A percentile compares a stretch with the other conserved stretches of the same genome.
phyloP scores from a whole-genome alignment of 2,888 invertebrate species.

The Lamellibrachia satsuma region DNA sequence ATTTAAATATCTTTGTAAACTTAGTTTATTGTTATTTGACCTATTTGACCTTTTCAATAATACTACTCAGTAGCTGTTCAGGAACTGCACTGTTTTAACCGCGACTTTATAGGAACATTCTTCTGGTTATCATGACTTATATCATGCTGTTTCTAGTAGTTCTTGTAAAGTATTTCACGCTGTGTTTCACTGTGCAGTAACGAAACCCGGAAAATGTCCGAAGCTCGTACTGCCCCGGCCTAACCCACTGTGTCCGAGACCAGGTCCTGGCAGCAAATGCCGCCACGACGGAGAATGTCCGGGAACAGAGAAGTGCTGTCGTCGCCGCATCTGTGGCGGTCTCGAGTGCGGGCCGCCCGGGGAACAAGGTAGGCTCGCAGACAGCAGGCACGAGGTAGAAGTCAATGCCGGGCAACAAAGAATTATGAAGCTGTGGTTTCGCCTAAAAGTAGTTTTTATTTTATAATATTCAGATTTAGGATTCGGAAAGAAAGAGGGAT shows the following conservation, averaged over 20 bases:
- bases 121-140: neutral
- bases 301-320: neutral
- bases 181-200: neutral
- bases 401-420: too few species aligned
- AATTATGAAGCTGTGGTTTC: too few species aligned
- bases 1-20: neutral
- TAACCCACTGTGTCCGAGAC: neutral
- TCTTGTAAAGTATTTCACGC: neutral
- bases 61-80: neutral
- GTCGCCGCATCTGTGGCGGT: neutral
- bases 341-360: neutral
- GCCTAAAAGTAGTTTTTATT: too few species aligned
- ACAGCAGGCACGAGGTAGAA: neutral
- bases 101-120: neutral
- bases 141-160: too few species aligned
- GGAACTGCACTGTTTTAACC: neutral
- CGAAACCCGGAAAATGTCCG: constrained; percentile 4
- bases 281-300: neutral
- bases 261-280: neutral
- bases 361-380: neutral
- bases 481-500: too few species aligned
- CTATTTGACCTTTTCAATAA: too few species aligned
- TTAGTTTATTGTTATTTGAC: neutral
- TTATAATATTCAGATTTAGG: too few species aligned
- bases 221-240: neutral